A percentile compares a stretch with the other conserved stretches of the same genome.
These are phyloP conservation scores for Gallinago solitaria DNA, from an alignment of 2,797 vertebrate species.

Conservation along the genomic window DNA sequence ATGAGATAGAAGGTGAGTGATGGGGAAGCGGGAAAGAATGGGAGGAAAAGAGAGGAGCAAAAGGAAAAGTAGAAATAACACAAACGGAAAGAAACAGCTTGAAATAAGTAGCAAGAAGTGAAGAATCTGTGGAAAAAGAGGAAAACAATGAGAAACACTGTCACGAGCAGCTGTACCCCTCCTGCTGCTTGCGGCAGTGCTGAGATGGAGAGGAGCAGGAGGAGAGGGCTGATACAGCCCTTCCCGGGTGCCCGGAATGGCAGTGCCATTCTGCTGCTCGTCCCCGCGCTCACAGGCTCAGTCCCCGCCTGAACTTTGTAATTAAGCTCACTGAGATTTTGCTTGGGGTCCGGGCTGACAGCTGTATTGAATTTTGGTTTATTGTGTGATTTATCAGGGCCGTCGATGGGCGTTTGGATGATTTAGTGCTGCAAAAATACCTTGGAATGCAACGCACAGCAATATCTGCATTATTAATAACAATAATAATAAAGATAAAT, in stretches of 20 bases:
- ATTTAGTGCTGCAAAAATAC: conserved; percentile 79
- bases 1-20: neutral
- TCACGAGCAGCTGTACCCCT: neutral
- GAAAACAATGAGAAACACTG: neutral
- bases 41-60: neutral
- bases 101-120: neutral
- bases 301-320: conserved; percentile 50
- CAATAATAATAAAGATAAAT: conserved; percentile 84
- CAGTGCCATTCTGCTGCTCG: neutral
- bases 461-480: conserved; percentile 80
- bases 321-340: conserved; percentile 64
- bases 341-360: conserved; percentile 67
- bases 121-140: neutral
- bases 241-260: neutral
- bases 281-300: neutral
- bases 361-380: conserved; percentile 79
- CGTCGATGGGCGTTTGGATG: conserved; percentile 68
- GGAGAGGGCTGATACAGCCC: conserved; percentile 4
- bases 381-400: conserved; percentile 77
- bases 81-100: neutral
- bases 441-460: conserved; percentile 76
- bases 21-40: neutral
- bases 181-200: conserved; percentile 35
- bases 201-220: neutral
- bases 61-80: neutral